Evolutionary conservation across 35 echinoderm and acorn worm genomes (phyloP).

Genomic region (Nesometra sesokonis): DNA sequence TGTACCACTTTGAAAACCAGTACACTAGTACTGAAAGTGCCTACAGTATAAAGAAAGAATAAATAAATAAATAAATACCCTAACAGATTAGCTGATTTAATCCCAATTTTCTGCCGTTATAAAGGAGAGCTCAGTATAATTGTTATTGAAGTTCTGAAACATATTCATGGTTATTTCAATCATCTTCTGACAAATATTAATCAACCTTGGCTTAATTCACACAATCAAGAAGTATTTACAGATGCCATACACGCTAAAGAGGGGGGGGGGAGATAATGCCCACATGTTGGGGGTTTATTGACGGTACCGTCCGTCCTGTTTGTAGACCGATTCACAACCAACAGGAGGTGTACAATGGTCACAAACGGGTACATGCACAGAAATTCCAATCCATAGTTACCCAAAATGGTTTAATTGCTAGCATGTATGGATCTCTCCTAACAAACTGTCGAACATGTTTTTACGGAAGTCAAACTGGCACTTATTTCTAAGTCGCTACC

Average conservation of each 20-base stretch:
- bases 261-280: neutral
- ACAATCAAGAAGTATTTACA: neutral
- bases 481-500: no score
- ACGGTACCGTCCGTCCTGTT: constrained; percentile 31
- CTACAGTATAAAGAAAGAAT: no score
- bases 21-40: no score
- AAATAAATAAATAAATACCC: no score
- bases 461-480: no score
- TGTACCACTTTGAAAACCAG: no score
- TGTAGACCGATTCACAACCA: constrained; percentile 23
- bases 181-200: constrained; percentile 5
- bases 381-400: constrained; percentile 4
- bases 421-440: neutral
- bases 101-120: neutral
- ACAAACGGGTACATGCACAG: neutral
- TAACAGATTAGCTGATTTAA: neutral
- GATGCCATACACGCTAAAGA: constrained; percentile 15
- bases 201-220: constrained; percentile 3
- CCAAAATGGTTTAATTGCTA: neutral
- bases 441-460: constrained; percentile 26
- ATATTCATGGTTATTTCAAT: neutral
- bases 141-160: neutral
- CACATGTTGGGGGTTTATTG: constrained; percentile 13
- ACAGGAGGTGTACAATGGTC: constrained; percentile 17
- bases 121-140: neutral